Evolutionary conservation across 2,113 vertebrate genomes (phyloP), one percentile per base, ranked within the genome.

Genomic region (Cynoglossus semilaevis): DNA sequence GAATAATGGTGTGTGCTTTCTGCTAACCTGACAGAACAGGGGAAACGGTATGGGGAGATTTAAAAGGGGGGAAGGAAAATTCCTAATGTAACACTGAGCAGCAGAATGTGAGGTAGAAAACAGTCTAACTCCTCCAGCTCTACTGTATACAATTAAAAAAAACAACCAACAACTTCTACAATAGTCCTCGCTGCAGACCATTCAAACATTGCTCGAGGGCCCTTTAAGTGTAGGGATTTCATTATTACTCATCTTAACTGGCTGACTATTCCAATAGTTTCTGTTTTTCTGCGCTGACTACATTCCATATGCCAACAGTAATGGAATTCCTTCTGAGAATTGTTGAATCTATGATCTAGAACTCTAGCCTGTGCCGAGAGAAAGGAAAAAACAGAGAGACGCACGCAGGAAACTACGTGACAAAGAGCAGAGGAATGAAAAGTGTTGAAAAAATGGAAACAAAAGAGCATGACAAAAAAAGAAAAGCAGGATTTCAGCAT

Each of bases 131-230:
- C 22, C 22, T 29, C 22, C 22, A 6, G 3, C 6, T 6, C 22
- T 29, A 29, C 2, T 29, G 22, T 29, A 29, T 29, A 29, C 2
- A 29, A 29, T 29, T n/a, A n/a, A n/a, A n/a, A 29, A 29, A 4
- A 29, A 29, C 6, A 29, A 29, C 6, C 2, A 29, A 29, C 2
- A 29, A 29, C 22, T 64, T 12, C 1, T 72, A 70, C 58, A 63
- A 49, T 29, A 58, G n/a, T 50, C 45, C 52, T 43, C 56, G 49
- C 73, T 77, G 60, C 56, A 44, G 74, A 80, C 61, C 67, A 57
- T 51, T 5, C 8, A 43, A 56, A 50, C 64, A 42, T 72, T 66
- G 70, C 69, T 80, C 44, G 78, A 81, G 71, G 83, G 58, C 77
- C 84, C 77, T 73, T 84, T 87, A 66, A 63, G 36, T 61, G 63